Percentiles rank a stretch among this genome's conserved stretches.
Conservation (phyloP, 2,113 vertebrate species). For the Crotalus tigris region DNA sequence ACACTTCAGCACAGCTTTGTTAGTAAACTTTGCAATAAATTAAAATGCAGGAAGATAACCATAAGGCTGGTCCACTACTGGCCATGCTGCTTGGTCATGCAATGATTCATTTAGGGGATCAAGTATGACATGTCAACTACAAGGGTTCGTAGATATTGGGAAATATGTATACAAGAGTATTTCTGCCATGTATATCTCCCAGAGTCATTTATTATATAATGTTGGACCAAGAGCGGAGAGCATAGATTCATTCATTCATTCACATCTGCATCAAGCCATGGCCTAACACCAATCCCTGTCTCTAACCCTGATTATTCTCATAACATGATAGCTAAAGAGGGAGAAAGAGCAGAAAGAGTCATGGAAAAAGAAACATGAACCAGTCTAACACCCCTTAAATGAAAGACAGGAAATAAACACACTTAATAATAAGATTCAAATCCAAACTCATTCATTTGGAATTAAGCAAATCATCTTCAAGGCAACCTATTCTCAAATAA, state of each 20-base stretch:
- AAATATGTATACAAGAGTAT: neutral
- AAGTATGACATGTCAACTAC: neutral
- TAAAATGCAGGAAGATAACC: slow-evolving; percentile 35
- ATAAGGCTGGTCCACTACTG: neutral
- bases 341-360: neutral
- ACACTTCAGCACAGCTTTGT: slow-evolving; percentile 27
- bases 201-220: neutral
- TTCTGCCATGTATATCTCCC: neutral
- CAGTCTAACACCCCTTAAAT: neutral
- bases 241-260: neutral
- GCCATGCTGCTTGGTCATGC: neutral
- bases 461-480: neutral
- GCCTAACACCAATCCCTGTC: neutral
- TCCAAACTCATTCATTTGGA: neutral
- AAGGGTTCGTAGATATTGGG: neutral
- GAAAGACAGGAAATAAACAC: neutral
- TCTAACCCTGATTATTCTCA: neutral
- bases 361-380: neutral
- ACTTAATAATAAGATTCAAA: neutral
- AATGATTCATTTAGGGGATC: slow-evolving; percentile 7
- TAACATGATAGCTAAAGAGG: neutral
- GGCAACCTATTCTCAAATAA: neutral
- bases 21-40: slow-evolving; percentile 51
- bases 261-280: neutral
- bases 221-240: neutral